These are phyloP conservation scores for Heliconius ethilla DNA, from an alignment of 2,888 invertebrate genomes.

Conservation along the genomic window DNA sequence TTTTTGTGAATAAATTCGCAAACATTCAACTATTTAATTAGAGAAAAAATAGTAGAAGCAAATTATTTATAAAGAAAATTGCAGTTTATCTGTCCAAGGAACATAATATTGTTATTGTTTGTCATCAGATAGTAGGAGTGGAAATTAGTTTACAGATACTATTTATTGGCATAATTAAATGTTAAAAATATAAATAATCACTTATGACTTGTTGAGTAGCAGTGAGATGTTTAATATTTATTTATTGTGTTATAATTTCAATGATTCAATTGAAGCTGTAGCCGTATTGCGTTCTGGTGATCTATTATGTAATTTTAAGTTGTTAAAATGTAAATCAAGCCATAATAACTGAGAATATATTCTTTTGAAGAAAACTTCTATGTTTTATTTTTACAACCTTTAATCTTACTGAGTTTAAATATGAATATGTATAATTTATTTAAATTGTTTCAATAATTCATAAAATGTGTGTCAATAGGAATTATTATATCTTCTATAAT, in stretches of 20 bases:
- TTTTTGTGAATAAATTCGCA: conserved; percentile 39
- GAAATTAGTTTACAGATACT: conserved; percentile 60
- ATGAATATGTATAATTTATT: conserved; percentile 6
- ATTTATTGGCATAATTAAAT: conserved; percentile 78
- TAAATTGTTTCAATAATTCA: conserved; percentile 24
- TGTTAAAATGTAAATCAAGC: conserved; percentile 82
- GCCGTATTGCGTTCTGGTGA: conserved; percentile 78
- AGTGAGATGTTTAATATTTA: conserved; percentile 76
- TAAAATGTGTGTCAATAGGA: conserved; percentile 39
- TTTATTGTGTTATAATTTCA: conserved; percentile 76
- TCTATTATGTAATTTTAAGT: conserved; percentile 81
- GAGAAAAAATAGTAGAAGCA: conserved; percentile 3
- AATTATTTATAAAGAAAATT: conserved; percentile 26
- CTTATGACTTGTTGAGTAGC: conserved; percentile 79
- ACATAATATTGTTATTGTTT: conserved; percentile 66
- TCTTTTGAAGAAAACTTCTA: conserved; percentile 73
- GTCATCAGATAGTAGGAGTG: conserved; percentile 60
- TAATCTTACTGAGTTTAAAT: conserved; percentile 19
- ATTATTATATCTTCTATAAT: conserved; percentile 47
- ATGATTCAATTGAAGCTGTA: conserved; percentile 70
- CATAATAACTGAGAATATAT: conserved; percentile 82
- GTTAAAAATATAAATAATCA: conserved; percentile 74
- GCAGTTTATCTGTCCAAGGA: conserved; percentile 47
- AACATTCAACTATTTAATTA: conserved; percentile 23
- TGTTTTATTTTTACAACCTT: conserved; percentile 49